A percentile compares a stretch with the other conserved stretches of the same genome.
Evolutionary conservation across 2,797 vertebrate species (phyloP).

Genomic region (Pterois miles): DNA sequence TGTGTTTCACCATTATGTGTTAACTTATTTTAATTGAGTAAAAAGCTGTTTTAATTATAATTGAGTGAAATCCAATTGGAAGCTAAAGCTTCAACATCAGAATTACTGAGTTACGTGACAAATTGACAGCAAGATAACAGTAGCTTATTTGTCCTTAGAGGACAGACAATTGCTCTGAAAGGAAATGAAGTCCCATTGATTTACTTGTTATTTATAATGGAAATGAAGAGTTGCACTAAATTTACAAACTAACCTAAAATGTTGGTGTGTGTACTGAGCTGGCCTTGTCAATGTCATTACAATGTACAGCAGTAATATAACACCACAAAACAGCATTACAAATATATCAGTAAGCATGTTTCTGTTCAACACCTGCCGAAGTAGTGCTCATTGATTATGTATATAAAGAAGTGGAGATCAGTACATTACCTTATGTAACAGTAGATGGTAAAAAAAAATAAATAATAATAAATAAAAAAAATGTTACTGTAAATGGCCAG

Average conservation of each 20-base stretch:
- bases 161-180: not conserved
- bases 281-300: not conserved
- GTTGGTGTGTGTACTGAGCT: not conserved
- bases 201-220: not conserved
- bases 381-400: not conserved
- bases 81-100: not conserved
- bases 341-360: not conserved
- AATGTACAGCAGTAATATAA: not conserved
- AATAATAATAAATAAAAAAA: too few relatives aligned
- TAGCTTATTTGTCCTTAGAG: not conserved
- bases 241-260: not conserved
- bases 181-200: not conserved
- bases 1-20: not conserved
- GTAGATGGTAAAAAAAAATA: not conserved
- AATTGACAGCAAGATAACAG: not conserved
- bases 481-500: not conserved
- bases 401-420: not conserved
- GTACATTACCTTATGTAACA: not conserved
- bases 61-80: not conserved
- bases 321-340: not conserved
- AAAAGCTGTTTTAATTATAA: not conserved
- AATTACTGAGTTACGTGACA: not conserved
- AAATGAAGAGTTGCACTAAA: not conserved
- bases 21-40: not conserved
- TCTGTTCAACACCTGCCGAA: not conserved